Conservation (phyloP, 2,888 invertebrate genomes). For the Acleris sparsana region DNA sequence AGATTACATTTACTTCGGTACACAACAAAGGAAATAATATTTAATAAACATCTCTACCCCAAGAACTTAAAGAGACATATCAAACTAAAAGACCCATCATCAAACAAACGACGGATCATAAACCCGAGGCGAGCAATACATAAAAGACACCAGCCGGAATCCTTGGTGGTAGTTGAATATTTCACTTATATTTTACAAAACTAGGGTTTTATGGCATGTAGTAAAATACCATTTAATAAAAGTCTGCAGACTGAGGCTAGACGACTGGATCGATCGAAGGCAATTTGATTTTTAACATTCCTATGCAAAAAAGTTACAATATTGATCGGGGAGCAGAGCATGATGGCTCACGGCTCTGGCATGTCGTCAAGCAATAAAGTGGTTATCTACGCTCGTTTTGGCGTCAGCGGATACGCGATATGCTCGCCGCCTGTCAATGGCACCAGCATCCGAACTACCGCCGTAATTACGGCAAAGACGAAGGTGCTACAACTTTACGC, state of each 20-base stretch:
- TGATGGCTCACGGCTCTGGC: slow-evolving; percentile 56
- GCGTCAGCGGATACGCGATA: slow-evolving; percentile 67
- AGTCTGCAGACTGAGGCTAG: slow-evolving; percentile 48
- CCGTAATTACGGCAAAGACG: slow-evolving; percentile 71
- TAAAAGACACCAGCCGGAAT: slow-evolving; percentile 64
- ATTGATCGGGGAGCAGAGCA: slow-evolving; percentile 49
- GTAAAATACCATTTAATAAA: slow-evolving; percentile 67
- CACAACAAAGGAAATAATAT: too few species aligned
- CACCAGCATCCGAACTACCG: slow-evolving; percentile 59
- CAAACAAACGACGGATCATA: slow-evolving; percentile 62
- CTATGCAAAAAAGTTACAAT: slow-evolving; percentile 50
- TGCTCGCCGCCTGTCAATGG: slow-evolving; percentile 54
- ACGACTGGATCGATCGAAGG: slow-evolving; percentile 41
- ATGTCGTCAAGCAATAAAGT: slow-evolving; percentile 73
- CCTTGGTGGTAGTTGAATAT: slow-evolving; percentile 58
- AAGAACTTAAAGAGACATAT: slow-evolving; percentile 33
- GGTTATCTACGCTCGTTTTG: slow-evolving; percentile 74
- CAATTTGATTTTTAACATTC: slow-evolving; percentile 41
- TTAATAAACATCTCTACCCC: too few species aligned
- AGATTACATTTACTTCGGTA: too few species aligned
- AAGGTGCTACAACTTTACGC: slow-evolving; percentile 73
- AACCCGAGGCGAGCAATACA: slow-evolving; percentile 61
- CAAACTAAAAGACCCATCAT: slow-evolving; percentile 55
- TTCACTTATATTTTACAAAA: slow-evolving; percentile 69
- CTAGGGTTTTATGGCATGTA: slow-evolving; percentile 61